These are phyloP conservation scores for Dolichotis patagonum DNA, from an alignment of 2,113 vertebrate species.

Conservation along the genomic window DNA sequence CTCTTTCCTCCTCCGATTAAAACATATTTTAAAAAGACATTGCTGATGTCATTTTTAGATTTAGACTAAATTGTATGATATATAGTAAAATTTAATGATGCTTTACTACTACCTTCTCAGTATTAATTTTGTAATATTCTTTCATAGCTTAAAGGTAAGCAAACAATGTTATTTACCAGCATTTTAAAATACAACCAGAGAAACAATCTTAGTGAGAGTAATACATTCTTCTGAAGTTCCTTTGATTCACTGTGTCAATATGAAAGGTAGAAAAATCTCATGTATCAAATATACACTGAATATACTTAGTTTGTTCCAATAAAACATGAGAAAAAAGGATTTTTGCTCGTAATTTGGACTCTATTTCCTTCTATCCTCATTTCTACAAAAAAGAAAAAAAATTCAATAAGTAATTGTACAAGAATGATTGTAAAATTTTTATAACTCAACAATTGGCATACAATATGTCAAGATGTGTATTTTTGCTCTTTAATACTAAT, in stretches of 20 bases:
- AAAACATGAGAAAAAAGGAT: neutral
- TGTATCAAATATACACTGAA: neutral
- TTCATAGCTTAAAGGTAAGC: neutral
- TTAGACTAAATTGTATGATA: neutral
- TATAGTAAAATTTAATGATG: neutral
- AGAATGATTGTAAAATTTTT: neutral
- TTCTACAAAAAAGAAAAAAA: neutral
- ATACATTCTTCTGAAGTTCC: neutral
- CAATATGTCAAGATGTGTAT: neutral
- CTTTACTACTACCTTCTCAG: neutral
- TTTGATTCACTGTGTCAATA: neutral
- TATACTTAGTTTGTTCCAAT: neutral
- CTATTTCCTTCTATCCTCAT: neutral
- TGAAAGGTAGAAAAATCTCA: neutral
- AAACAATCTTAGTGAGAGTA: neutral
- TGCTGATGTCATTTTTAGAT: neutral
- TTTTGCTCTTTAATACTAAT: neutral
- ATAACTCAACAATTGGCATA: neutral
- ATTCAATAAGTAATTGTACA: neutral
- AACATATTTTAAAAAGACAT: neutral
- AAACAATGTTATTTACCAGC: neutral
- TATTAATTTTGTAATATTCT: neutral
- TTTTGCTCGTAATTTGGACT: neutral
- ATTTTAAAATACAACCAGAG: neutral
- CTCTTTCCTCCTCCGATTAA: neutral